Evolutionary conservation across 2,113 vertebrate genomes (phyloP).

Genomic region (Xerus inauris): DNA sequence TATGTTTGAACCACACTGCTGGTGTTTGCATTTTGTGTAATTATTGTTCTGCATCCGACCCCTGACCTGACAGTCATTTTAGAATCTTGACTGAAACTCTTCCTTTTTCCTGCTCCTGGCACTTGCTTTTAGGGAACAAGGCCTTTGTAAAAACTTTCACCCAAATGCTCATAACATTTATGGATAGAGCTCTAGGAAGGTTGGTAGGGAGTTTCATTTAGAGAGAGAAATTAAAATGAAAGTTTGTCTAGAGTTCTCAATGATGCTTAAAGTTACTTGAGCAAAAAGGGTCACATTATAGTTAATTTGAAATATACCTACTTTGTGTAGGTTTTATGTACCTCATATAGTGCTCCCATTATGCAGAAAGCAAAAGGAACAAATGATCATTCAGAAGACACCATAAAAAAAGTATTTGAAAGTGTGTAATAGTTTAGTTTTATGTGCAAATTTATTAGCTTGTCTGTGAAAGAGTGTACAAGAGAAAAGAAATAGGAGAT

Average conservation of each 20-base stretch:
- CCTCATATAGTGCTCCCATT: constrained; percentile 31
- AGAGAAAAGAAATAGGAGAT: constrained; percentile 16
- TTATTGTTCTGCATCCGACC: not conserved
- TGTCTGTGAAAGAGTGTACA: not conserved
- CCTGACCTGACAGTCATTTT: not conserved
- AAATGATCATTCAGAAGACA: constrained; percentile 39
- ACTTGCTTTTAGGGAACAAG: not conserved
- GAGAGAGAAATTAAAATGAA: constrained; percentile 17
- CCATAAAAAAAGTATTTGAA: constrained; percentile 62
- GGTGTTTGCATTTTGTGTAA: not conserved
- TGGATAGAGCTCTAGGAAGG: not conserved
- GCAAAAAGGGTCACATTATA: constrained; percentile 5
- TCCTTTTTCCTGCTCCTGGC: not conserved
- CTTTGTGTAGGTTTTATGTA: constrained; percentile 56
- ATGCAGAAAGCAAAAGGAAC: constrained; percentile 45
- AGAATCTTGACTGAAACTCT: not conserved
- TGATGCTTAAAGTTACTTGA: constrained; percentile 1
- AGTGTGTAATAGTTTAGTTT: constrained; percentile 41
- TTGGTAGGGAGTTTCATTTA: not conserved
- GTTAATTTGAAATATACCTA: constrained; percentile 60
- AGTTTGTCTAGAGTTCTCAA: constrained; percentile 6
- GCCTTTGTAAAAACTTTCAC: not conserved
- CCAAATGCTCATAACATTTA: not conserved
- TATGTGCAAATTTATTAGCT: constrained; percentile 26
- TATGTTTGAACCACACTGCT: not conserved